These are phyloP conservation scores for Thera britannica DNA, from an alignment of 2,888 invertebrate genomes.

Conservation along the genomic window DNA sequence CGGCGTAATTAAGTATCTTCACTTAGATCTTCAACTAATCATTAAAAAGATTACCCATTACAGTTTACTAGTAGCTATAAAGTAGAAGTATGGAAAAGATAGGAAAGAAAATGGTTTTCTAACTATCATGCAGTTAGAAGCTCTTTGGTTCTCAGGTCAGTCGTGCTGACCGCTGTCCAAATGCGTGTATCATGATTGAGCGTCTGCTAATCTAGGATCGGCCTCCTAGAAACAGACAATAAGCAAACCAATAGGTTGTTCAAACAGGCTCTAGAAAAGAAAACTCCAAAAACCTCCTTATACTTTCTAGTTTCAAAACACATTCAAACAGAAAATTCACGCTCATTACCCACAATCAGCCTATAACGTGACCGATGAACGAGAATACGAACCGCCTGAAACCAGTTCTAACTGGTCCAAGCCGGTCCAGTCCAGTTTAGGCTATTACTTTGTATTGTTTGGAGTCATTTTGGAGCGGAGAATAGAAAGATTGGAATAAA, in stretches of 20 bases:
- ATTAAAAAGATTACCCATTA: too few relatives aligned
- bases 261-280: not conserved
- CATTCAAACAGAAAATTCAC: slow-evolving; percentile 8
- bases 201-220: too few relatives aligned
- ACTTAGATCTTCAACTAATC: too few relatives aligned
- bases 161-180: too few relatives aligned
- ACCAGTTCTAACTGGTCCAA: slow-evolving; percentile 12
- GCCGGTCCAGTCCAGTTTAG: slow-evolving; percentile 7
- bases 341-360: slow-evolving; percentile 22
- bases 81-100: too few relatives aligned
- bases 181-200: too few relatives aligned
- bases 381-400: slow-evolving; percentile 6
- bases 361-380: slow-evolving; percentile 13
- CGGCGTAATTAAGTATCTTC: too few relatives aligned
- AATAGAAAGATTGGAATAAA: slow-evolving; percentile 23
- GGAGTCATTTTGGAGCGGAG: slow-evolving; percentile 13
- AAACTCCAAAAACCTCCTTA: not conserved
- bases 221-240: too few relatives aligned
- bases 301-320: not conserved
- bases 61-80: too few relatives aligned
- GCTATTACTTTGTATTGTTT: slow-evolving; percentile 16
- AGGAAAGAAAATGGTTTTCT: too few relatives aligned
- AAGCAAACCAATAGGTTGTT: not conserved
- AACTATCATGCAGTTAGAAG: too few relatives aligned
- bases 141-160: too few relatives aligned